Evolutionary conservation across 92 coral and sea anemone species (phyloP).

Genomic region (Phenganax subtilis): DNA sequence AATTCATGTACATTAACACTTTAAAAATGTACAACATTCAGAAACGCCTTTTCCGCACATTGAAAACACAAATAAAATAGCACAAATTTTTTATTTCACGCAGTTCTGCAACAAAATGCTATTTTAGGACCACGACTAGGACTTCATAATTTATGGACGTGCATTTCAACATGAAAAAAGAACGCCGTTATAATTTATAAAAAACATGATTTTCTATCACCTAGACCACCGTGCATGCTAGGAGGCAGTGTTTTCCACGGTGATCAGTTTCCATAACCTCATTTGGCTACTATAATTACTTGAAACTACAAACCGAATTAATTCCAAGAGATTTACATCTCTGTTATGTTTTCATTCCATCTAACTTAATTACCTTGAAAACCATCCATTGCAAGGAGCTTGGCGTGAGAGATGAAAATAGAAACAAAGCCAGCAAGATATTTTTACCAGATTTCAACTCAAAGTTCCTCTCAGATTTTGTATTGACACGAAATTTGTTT

Average conservation of each 20-base stretch:
- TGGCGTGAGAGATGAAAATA: constrained; percentile 10
- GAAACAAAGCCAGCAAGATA: background rate
- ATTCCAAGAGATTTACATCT: constrained; percentile 3
- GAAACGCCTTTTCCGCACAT: too few relatives aligned
- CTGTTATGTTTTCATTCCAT: constrained; percentile 7
- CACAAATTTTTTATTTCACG: too few relatives aligned
- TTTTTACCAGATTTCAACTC: too few relatives aligned
- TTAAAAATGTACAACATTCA: too few relatives aligned
- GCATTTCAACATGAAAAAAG: background rate
- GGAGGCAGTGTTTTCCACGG: constrained; percentile 5
- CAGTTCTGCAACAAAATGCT: background rate
- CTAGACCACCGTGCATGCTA: background rate
- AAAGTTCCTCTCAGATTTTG: too few relatives aligned
- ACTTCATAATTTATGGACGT: background rate
- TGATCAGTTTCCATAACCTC: background rate
- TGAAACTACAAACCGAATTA: background rate
- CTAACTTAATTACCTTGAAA: constrained; percentile 13
- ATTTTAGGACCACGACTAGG: background rate
- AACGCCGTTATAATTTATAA: background rate
- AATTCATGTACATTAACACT: too few relatives aligned
- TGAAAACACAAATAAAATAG: too few relatives aligned
- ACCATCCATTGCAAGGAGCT: background rate
- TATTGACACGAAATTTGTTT: too few relatives aligned
- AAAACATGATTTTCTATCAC: background rate
- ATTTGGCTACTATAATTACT: background rate